These are phyloP conservation scores for Monomorium pharaonis DNA, from an alignment of 1,140 invertebrate species.

Conservation along the genomic window DNA sequence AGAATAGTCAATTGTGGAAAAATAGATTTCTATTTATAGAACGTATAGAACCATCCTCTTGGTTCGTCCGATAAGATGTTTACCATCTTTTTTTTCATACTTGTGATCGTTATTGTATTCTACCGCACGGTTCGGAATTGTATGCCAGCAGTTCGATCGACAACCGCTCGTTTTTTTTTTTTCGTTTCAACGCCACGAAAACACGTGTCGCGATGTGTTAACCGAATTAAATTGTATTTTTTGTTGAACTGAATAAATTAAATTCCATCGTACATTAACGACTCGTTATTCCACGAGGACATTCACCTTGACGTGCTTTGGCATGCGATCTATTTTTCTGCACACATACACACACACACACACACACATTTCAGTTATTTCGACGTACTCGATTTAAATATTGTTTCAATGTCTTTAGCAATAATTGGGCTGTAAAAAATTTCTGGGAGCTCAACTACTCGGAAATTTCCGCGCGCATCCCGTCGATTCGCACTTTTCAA, in stretches of 20 bases:
- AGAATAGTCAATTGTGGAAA: not conserved
- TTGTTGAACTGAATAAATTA: not conserved
- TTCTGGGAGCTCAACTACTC: not conserved
- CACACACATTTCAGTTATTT: not conserved
- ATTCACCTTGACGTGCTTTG: not conserved
- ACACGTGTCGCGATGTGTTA: not conserved
- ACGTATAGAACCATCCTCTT: not conserved
- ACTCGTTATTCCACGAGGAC: not conserved
- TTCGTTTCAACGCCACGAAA: not conserved
- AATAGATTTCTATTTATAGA: not conserved
- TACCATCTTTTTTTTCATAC: not conserved
- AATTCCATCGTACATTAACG: not conserved
- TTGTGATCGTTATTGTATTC: not conserved
- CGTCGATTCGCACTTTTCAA: not conserved
- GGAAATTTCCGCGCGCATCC: conserved; percentile 7
- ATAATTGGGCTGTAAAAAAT: conserved; percentile 17
- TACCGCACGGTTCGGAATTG: not conserved
- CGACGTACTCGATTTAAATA: not conserved
- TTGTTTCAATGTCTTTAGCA: not conserved
- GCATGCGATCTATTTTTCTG: not conserved
- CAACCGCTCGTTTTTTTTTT: not conserved
- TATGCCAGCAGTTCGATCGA: conserved; percentile 5
- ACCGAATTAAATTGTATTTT: not conserved
- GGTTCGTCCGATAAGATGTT: not conserved
- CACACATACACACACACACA: too few species aligned